Evolutionary conservation across 2,888 invertebrate species (phyloP), one percentile per base, ranked within the genome.

Genomic region (Drosophila merina): DNA sequence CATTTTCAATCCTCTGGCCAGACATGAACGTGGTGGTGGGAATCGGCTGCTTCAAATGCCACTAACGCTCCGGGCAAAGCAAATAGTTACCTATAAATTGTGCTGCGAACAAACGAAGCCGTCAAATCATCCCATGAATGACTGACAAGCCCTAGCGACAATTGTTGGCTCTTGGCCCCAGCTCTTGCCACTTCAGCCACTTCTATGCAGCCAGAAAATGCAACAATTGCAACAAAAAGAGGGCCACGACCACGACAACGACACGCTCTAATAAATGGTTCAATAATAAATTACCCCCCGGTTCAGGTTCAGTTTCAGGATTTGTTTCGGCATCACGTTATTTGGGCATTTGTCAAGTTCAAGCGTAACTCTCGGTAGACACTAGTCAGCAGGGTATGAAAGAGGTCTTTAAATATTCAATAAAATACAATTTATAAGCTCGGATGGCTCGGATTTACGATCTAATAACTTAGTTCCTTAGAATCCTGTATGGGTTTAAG

Each of bases 271-370:
- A 86, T 86, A 87, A 87, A 82, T 87, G 85, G 82, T 81, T 85
- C 85, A 82, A 85, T 82, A 76, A 82, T 82, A 82, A 87, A 82
- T 82, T 77, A 77, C 52, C 64, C 67, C 62, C 57, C 71, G 83
- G 79, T 72, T 69, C 48, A 56, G 56, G 60, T 52, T 52, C 50
- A 48, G 57, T 72, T 48, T 62, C 52, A 75, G 75, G 68, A 56
- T 55, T 74, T 72, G 64, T 62, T 75, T 80, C 82, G 71, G 58
- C 84, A 74, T 88, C 86, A 86, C 84, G 84, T 83, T 88, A 83
- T 83, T 84, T 84, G 49, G 72, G 81, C 88, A 84, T 84, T 88
- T 84, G 88, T 84, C 84, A 84, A 84, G 88, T 84, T 84, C 84
- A 88, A 88, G 88, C 77, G 75, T 77, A 76, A 72, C 76, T 59